Conservation (phyloP, 1,140 invertebrate genomes). For the Nymphalis io region DNA sequence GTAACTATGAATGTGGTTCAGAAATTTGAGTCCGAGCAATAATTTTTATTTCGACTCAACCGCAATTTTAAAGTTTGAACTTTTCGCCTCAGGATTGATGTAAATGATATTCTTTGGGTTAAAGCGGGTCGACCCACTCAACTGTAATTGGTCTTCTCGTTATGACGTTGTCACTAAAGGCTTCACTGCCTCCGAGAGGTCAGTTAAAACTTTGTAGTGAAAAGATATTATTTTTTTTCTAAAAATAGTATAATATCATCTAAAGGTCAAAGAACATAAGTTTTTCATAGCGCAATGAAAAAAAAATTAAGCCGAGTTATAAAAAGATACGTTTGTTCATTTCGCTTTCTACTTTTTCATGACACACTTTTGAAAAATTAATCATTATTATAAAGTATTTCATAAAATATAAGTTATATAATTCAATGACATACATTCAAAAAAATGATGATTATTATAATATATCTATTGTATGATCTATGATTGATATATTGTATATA, state of each 20-base stretch:
- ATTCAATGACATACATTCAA: too few relatives aligned
- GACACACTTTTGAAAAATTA: neutral
- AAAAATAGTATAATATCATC: slow-evolving; percentile 9
- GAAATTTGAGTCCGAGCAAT: neutral
- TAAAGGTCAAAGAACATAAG: slow-evolving; percentile 7
- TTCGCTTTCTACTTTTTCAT: neutral
- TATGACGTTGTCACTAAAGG: slow-evolving; percentile 31
- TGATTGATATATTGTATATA: too few relatives aligned
- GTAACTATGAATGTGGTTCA: too few relatives aligned
- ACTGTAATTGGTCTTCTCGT: slow-evolving; percentile 47
- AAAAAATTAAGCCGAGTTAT: neutral
- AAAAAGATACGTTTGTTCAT: neutral
- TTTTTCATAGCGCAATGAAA: neutral
- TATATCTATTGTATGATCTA: too few relatives aligned
- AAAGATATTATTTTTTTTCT: slow-evolving; percentile 13
- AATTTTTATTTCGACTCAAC: neutral
- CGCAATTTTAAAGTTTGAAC: slow-evolving; percentile 20
- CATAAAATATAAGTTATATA: too few relatives aligned
- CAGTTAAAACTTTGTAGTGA: slow-evolving; percentile 24
- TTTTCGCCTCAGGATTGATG: slow-evolving; percentile 24
- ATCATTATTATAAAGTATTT: too few relatives aligned
- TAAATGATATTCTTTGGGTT: slow-evolving; percentile 30
- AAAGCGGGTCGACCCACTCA: slow-evolving; percentile 37
- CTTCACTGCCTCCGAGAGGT: slow-evolving; percentile 20
- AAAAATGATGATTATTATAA: too few relatives aligned